Base-by-base conservation (phyloP, 2,888 invertebrate species). In the Hofmannophila pseudospretella region DNA sequence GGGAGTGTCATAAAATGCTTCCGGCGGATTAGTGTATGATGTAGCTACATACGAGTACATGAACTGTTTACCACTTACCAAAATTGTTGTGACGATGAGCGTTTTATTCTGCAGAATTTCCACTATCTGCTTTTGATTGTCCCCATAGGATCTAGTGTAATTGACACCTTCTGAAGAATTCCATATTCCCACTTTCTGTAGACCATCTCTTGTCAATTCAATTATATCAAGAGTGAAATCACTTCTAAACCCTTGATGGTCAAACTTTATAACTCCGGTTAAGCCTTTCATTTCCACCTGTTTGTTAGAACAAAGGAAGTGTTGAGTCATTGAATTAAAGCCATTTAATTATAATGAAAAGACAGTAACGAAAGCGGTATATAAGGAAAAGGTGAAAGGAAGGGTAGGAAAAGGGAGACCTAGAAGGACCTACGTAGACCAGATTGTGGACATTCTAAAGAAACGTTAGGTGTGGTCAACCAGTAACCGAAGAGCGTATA, bases 251-350 rank as follows among this genome's bases (percentile, higher is more conserved):
- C 98, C 98, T 84, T 96, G 94, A 77, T 95, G 94, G 82, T 97
- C 96, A 77, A 98, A 97, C 81, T 95, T 95, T 59, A 98, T 96
- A 39, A 93, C 91, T 47, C 97, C 97, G 1, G 96, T 96, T 52
- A 97, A 85, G n/a, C 97, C 97, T 56, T 93, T 91, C 92, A 96
- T 95, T 87, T 96, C 95, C 45, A 96, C 93, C 96, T 96, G 34
- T 41, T 26, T 12, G 19, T 29, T 22, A 13, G 32, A 39, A 39
- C 39, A 39, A 32, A 14, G 14, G 14, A 32, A 25, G 14, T 14
- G 30, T 30, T 30, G 13, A 28, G 28, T 28, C 12, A 28, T 4
- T 12, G 2, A 28, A 13, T 10, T 7, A 28, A 16, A 20, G 20
- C 5, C 20, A 20, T 8, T 20, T 4, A 2, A 20, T 20, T 20